Percentiles rank a stretch among this genome's conserved stretches.
Conservation (phyloP, 2,888 invertebrate genomes). For the Andrena praecox region DNA sequence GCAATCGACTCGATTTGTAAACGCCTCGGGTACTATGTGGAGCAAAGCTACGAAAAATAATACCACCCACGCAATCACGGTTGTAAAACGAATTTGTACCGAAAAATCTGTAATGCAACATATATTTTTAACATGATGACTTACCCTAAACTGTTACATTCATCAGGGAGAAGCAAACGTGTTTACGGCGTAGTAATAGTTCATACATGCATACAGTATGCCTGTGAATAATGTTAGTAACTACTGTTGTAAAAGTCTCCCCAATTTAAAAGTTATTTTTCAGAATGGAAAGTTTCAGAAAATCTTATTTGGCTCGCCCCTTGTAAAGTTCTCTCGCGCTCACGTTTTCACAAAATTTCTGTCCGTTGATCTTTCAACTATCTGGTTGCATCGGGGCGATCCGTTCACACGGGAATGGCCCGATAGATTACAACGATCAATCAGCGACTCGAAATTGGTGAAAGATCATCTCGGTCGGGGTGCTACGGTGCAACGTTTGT, state of each 20-base stretch:
- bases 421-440: constrained; percentile 71
- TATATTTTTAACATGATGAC: not conserved
- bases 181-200: not conserved
- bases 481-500: constrained; percentile 71
- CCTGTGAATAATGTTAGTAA: constrained; percentile 34
- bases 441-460: constrained; percentile 73
- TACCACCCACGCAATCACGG: not conserved
- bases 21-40: not conserved
- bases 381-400: constrained; percentile 27
- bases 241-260: constrained; percentile 38
- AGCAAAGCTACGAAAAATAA: not conserved
- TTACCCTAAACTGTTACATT: not conserved
- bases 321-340: not conserved
- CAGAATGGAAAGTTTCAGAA: constrained; percentile 9
- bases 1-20: not conserved
- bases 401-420: constrained; percentile 32
- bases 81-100: not conserved
- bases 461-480: constrained; percentile 76
- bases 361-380: not conserved
- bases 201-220: constrained; percentile 5
- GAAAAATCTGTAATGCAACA: not conserved
- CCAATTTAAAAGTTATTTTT: constrained; percentile 49
- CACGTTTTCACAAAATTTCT: not conserved
- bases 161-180: not conserved
- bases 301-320: constrained; percentile 22